These are phyloP conservation scores for Nebria salina DNA, from an alignment of 2,888 invertebrate genomes.

Conservation along the genomic window DNA sequence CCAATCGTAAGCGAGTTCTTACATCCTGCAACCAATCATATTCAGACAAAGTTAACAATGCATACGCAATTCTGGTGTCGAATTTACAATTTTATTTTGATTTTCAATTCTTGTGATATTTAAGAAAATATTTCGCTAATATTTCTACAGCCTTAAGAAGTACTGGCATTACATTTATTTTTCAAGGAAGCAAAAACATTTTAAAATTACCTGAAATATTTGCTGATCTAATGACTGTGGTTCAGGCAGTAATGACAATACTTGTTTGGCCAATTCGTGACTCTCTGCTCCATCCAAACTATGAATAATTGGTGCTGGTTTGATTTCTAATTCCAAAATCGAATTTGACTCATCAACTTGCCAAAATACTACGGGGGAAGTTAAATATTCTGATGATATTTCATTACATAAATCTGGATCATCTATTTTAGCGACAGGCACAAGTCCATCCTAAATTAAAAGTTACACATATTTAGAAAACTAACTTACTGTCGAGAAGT, in stretches of 20 bases:
- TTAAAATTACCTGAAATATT: slow-evolving; percentile 68
- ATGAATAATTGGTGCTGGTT: slow-evolving; percentile 50
- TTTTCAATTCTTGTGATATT: background rate
- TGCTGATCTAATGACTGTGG: slow-evolving; percentile 67
- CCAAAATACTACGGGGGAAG: slow-evolving; percentile 59
- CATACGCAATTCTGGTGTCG: background rate
- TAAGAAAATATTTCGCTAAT: too few relatives aligned
- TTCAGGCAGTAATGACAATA: slow-evolving; percentile 71
- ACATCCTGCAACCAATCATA: slow-evolving; percentile 53
- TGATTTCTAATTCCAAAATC: slow-evolving; percentile 49
- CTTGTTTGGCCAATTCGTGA: slow-evolving; percentile 68
- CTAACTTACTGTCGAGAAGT: background rate
- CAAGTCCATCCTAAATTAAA: slow-evolving; percentile 62
- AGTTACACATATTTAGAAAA: slow-evolving; percentile 11
- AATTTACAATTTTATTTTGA: background rate
- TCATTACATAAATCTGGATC: slow-evolving; percentile 63
- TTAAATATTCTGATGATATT: slow-evolving; percentile 58
- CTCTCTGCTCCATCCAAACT: slow-evolving; percentile 59
- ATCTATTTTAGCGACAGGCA: slow-evolving; percentile 64
- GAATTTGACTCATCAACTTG: slow-evolving; percentile 51
- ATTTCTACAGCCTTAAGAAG: too few relatives aligned
- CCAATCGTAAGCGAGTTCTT: slow-evolving; percentile 55
- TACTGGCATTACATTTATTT: too few relatives aligned
- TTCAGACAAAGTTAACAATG: slow-evolving; percentile 8
- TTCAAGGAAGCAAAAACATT: background rate